Conservation (phyloP, 2,888 invertebrate species). For the Drosophila buzzatii region DNA sequence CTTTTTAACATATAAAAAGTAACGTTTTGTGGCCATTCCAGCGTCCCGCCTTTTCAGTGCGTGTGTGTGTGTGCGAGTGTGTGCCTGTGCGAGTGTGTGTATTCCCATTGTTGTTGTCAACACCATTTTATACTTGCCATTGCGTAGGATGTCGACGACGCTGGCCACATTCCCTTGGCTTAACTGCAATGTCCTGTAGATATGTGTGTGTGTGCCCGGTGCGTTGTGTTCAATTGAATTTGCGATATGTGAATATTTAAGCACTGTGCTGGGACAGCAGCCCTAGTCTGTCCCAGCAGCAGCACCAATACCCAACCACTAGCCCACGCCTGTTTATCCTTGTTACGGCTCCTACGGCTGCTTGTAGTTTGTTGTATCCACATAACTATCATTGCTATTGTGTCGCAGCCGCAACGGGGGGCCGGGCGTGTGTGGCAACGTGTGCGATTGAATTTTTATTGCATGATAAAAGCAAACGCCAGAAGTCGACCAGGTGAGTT, state of each 20-base stretch:
- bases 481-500: constrained; percentile 56
- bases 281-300: not conserved
- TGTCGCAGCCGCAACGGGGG: constrained; percentile 18
- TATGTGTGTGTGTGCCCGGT: constrained; percentile 24
- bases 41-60: constrained; percentile 2
- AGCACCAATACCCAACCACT: not conserved
- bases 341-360: constrained; percentile 21
- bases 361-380: constrained; percentile 58
- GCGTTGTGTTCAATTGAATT: constrained; percentile 78
- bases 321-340: constrained; percentile 33
- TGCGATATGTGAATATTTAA: constrained; percentile 81
- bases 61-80: constrained; percentile 21
- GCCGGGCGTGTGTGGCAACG: constrained; percentile 15
- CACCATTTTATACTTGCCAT: constrained; percentile 74
- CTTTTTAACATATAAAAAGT: constrained; percentile 81
- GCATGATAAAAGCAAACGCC: constrained; percentile 69
- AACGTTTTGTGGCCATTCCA: constrained; percentile 66
- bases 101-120: constrained; percentile 80
- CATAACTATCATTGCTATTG: constrained; percentile 71
- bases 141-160: constrained; percentile 60
- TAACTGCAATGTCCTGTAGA: constrained; percentile 61
- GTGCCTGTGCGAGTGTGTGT: constrained; percentile 48
- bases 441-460: constrained; percentile 79
- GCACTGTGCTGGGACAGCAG: constrained; percentile 70
- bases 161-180: constrained; percentile 53